Conservation (phyloP, 2,797 vertebrate species). For the Myiotriccus ornatus region DNA sequence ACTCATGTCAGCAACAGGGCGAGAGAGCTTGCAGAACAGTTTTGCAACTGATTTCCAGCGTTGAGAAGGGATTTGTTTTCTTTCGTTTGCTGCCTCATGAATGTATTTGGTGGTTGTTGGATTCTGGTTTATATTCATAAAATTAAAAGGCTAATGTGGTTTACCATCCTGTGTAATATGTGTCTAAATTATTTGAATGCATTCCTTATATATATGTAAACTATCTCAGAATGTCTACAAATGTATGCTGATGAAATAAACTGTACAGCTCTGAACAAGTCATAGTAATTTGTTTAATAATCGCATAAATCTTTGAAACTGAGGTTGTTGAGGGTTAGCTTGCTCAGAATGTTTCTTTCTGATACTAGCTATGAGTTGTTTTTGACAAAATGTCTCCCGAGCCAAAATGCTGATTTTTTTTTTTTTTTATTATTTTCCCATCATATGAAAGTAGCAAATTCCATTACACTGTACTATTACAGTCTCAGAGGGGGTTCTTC, state of each 20-base stretch:
- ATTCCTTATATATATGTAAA: background rate
- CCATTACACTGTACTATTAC: background rate
- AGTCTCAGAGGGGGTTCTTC: background rate
- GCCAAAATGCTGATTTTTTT: background rate
- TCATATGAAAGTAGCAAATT: background rate
- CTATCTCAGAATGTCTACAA: background rate
- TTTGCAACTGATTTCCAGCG: background rate
- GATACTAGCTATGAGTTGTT: background rate
- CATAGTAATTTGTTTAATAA: background rate
- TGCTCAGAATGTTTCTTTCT: background rate
- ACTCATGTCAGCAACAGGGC: background rate
- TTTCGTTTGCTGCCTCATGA: background rate
- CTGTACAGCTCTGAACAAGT: background rate
- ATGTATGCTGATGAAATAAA: background rate
- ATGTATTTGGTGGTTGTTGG: background rate
- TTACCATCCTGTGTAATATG: background rate
- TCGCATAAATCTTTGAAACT: background rate
- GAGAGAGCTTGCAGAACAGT: background rate
- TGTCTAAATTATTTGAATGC: background rate
- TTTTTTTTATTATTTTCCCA: background rate
- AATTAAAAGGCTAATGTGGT: background rate
- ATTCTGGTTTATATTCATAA: background rate
- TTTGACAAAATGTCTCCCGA: conserved; percentile 11
- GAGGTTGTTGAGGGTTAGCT: background rate
- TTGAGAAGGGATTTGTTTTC: background rate